These are phyloP conservation scores for Spinus olivaceus DNA, from an alignment of 2,797 vertebrate genomes.

Conservation along the genomic window DNA sequence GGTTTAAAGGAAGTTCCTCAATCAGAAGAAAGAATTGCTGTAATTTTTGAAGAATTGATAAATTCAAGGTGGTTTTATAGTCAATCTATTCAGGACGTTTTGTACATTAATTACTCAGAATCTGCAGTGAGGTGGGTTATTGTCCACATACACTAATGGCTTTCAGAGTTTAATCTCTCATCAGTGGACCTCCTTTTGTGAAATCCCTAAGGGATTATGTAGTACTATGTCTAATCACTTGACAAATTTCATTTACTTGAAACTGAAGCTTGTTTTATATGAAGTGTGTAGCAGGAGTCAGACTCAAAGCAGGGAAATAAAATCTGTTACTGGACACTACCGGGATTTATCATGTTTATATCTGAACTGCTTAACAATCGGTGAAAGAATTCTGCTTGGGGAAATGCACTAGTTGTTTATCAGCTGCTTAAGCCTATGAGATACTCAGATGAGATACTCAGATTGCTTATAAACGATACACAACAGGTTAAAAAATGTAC, in stretches of 20 bases:
- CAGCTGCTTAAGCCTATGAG: background rate
- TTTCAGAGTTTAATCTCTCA: constrained; percentile 61
- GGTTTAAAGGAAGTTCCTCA: background rate
- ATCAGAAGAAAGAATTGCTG: background rate
- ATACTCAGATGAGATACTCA: background rate
- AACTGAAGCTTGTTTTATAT: constrained; percentile 29
- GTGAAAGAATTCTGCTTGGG: background rate
- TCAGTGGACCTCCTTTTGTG: constrained; percentile 41
- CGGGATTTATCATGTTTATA: background rate
- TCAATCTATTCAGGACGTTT: background rate
- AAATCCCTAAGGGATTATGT: constrained; percentile 47
- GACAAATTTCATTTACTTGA: constrained; percentile 65
- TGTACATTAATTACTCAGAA: constrained; percentile 25
- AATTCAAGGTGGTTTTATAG: background rate
- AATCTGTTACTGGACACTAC: background rate
- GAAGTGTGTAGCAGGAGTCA: background rate
- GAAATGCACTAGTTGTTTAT: background rate
- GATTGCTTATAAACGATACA: background rate
- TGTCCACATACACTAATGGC: constrained; percentile 13
- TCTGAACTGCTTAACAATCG: background rate
- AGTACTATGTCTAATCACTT: constrained; percentile 43
- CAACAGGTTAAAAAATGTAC: background rate
- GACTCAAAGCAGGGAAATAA: constrained; percentile 1
- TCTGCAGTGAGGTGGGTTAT: constrained; percentile 9
- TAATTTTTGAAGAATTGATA: background rate